Conservation (phyloP, 2,113 vertebrate genomes). For the Misgurnus mizolepis region DNA sequence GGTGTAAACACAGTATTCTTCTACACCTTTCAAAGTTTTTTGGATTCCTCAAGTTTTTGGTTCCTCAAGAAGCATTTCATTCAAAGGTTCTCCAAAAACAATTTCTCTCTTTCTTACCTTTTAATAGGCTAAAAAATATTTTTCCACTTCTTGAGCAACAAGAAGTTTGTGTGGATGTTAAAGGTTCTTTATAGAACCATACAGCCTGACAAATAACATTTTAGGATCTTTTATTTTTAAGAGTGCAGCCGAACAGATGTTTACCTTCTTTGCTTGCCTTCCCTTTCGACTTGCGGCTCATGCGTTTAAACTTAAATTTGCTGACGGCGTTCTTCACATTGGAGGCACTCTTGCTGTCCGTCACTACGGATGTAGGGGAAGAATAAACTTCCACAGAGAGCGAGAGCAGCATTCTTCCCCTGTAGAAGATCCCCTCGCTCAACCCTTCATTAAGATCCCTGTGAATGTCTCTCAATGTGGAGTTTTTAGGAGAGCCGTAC, state of each 20-base stretch:
- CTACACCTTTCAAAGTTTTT: too few species aligned
- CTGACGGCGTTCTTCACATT: conserved; percentile 70
- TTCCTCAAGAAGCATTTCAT: too few species aligned
- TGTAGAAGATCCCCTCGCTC: conserved; percentile 87
- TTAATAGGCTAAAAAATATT: too few species aligned
- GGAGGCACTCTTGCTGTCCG: conserved; percentile 65
- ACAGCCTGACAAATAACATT: too few species aligned
- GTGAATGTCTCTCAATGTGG: conserved; percentile 79
- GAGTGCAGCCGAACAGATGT: background rate
- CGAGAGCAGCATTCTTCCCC: conserved; percentile 83
- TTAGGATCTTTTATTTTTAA: too few species aligned
- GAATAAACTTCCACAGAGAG: conserved; percentile 81
- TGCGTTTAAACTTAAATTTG: conserved; percentile 79
- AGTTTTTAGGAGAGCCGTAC: conserved; percentile 88
- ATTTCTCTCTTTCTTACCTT: too few species aligned
- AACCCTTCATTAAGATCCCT: conserved; percentile 86
- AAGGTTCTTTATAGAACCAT: too few species aligned
- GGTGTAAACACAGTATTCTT: too few species aligned
- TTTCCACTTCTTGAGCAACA: too few species aligned
- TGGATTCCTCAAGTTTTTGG: too few species aligned
- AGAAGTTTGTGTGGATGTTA: too few species aligned
- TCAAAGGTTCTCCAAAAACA: too few species aligned
- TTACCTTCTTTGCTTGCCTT: conserved; percentile 60
- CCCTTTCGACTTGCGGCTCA: conserved; percentile 78
- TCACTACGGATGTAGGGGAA: conserved; percentile 57